Percentiles rank a stretch among this genome's conserved stretches.
These are phyloP conservation scores for Cherax destructor DNA, from an alignment of 1,140 invertebrate species.

Conservation along the genomic window DNA sequence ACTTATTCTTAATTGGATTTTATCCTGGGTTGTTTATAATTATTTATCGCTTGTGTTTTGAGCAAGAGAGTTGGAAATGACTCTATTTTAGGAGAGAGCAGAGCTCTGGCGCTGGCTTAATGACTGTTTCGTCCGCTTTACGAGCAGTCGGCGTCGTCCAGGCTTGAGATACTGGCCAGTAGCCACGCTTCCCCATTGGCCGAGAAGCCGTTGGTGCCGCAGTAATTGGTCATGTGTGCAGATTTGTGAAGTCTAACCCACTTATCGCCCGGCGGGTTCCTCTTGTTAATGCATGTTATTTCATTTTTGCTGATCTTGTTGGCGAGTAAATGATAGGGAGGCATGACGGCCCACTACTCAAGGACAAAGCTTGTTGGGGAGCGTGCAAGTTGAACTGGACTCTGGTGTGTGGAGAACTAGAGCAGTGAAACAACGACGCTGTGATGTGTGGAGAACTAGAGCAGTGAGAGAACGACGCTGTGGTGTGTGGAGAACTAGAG, in stretches of 20 bases:
- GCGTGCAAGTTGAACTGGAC: background rate
- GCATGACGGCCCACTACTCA: background rate
- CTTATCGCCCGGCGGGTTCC: slow-evolving; percentile 27
- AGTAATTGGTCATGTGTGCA: slow-evolving; percentile 46
- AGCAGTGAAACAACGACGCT: too few species aligned
- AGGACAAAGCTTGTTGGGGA: background rate
- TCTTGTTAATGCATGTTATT: slow-evolving; percentile 32
- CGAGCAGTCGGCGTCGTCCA: slow-evolving; percentile 22
- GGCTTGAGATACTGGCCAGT: slow-evolving; percentile 32
- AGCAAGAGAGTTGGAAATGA: background rate
- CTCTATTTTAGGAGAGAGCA: slow-evolving; percentile 5
- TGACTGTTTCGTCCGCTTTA: slow-evolving; percentile 17
- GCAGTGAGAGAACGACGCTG: too few species aligned
- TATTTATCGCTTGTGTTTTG: slow-evolving; percentile 14
- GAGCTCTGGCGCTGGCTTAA: background rate
- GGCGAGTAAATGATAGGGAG: slow-evolving; percentile 11
- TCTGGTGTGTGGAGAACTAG: background rate
- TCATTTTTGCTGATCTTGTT: slow-evolving; percentile 48
- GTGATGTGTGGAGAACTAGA: too few species aligned
- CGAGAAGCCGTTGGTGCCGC: background rate
- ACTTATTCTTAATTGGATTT: slow-evolving; percentile 34
- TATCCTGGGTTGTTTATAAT: slow-evolving; percentile 3
- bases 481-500: too few species aligned
- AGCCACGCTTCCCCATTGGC: slow-evolving; percentile 18
- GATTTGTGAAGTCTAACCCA: slow-evolving; percentile 50